Evolutionary conservation across 2,797 vertebrate genomes (phyloP).

Genomic region (Anguilla marmorata): DNA sequence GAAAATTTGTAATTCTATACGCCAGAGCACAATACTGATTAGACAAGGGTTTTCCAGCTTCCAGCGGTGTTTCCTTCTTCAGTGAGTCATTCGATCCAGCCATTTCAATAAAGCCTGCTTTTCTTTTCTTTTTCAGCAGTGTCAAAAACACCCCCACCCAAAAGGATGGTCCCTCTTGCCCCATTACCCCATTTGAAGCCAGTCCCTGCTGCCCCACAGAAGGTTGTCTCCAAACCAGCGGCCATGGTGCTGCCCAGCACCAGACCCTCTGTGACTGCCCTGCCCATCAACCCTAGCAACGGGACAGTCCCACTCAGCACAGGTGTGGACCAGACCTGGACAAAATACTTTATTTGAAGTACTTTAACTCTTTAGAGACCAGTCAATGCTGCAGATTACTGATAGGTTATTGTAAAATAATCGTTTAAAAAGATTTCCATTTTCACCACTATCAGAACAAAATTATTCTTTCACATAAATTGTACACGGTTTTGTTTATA

Average conservation of each 20-base stretch:
- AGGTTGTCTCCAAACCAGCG: slow-evolving; percentile 51
- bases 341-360: neutral
- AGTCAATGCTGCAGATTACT: neutral
- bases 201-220: slow-evolving; percentile 65
- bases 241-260: slow-evolving; percentile 47
- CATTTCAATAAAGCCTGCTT: slow-evolving; percentile 6
- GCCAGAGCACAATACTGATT: neutral
- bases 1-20: neutral
- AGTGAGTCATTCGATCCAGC: neutral
- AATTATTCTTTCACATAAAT: too few species aligned
- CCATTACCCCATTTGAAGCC: slow-evolving; percentile 55
- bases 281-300: slow-evolving; percentile 57
- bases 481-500: too few species aligned
- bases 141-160: slow-evolving; percentile 51
- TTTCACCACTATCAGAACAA: too few species aligned
- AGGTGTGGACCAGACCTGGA: slow-evolving; percentile 51
- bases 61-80: neutral
- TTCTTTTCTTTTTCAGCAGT: slow-evolving; percentile 54
- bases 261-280: slow-evolving; percentile 39
- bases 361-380: neutral
- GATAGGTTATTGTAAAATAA: neutral
- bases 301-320: slow-evolving; percentile 50
- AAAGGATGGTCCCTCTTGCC: slow-evolving; percentile 61
- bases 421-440: too few species aligned
- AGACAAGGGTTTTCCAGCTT: neutral